Base-by-base conservation (phyloP, 2,113 vertebrate genomes). In the Ciconia boyciana region DNA sequence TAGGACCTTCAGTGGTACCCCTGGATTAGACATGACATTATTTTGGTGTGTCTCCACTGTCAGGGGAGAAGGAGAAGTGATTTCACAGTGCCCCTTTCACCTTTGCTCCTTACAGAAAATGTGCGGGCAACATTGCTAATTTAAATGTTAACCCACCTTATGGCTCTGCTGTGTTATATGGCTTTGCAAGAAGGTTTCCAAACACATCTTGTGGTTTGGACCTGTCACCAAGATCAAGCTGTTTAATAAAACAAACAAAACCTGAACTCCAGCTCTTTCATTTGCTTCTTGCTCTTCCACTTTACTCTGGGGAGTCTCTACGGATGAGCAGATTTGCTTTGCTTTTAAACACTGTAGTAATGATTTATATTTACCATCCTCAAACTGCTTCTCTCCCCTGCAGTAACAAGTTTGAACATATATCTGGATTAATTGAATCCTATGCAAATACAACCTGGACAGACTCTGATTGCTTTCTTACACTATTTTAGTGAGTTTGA, bases 231-330 rank as follows among this genome's bases (percentile, higher is more conserved):
- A 82, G 86, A 86, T 68, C 90, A 74, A 94, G 15, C 68, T 92
- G 60, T 71, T 90, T 84, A 93, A 91, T 84, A 87, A 90, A 94
- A 68, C 76, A 94, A 96, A 52, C 80, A 84, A 76, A 95, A 24
- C 36, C 60, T 71, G 57, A 92, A 34, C 48, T 86, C 16, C 83
- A 69, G 44, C 34, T 80, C 84, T 68, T 92, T 80, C 13, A 10
- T 86, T 75, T 71, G 46, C 55, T 78, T 81, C 71, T 65, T 65
- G 31, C 83, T 93, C 51, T 31, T 58, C n/a, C 10, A 0, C 68
- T 62, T 95, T 71, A 34, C 60, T 72, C 83, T 44, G 24, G 49
- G 48, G 92, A 89, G 32, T 20, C 68, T 81, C 32, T 7, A 7
- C 66, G 83, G 82, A 83, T 51, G 57, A 80, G 60, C 83, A 68